A percentile compares a stretch with the other conserved stretches of the same genome.
phyloP scores from a whole-genome alignment of 2,888 invertebrate genomes.

The Ophion ventricosus region DNA sequence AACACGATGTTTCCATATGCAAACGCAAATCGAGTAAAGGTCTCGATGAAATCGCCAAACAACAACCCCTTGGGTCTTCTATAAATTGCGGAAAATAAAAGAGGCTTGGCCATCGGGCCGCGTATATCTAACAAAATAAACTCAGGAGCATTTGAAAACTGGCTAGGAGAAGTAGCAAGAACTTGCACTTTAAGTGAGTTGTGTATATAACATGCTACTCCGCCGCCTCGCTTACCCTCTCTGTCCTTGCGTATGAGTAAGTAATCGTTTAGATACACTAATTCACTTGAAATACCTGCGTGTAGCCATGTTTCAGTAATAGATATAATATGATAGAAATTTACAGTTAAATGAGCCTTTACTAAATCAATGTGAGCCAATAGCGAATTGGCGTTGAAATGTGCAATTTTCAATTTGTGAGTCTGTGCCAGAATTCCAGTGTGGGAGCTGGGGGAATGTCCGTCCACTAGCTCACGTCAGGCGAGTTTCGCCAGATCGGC shows the following conservation, averaged over 20 bases:
- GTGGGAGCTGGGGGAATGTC: too few species aligned
- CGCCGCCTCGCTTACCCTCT: not conserved
- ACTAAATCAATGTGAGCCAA: not conserved
- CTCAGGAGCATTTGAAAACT: not conserved
- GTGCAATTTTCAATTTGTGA: not conserved
- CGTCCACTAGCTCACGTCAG: not conserved
- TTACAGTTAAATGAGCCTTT: not conserved
- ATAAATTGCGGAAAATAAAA: conserved; percentile 16
- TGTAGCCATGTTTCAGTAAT: conserved; percentile 15
- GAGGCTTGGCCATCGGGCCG: not conserved
- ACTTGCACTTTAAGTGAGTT: not conserved
- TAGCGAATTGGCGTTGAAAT: too few species aligned
- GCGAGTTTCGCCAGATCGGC: not conserved
- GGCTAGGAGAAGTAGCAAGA: too few species aligned
- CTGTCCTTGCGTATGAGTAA: too few species aligned
- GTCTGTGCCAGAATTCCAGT: too few species aligned
- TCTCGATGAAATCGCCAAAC: not conserved
- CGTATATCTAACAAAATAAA: not conserved
- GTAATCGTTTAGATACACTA: not conserved
- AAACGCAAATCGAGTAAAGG: not conserved
- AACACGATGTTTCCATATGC: conserved; percentile 2
- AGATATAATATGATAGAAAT: conserved; percentile 3
- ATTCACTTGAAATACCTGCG: not conserved
- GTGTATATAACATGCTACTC: not conserved
- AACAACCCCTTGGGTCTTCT: too few species aligned